These are phyloP conservation scores for Nymphicus hollandicus DNA, from an alignment of 2,113 vertebrate genomes.

Conservation along the genomic window DNA sequence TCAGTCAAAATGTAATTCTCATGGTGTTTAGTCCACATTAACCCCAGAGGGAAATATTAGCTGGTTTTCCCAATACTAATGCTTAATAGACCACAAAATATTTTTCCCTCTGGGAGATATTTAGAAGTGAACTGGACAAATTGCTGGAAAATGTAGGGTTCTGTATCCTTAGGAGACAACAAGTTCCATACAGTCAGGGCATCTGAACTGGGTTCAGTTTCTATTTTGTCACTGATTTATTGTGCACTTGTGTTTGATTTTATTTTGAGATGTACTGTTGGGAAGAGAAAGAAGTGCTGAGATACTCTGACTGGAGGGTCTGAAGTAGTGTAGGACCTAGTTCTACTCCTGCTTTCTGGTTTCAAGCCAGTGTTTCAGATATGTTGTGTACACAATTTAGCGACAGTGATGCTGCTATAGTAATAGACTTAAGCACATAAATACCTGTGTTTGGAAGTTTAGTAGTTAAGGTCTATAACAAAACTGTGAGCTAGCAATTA, in stretches of 20 bases:
- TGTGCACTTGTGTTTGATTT: background rate
- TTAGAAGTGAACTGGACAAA: background rate
- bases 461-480: background rate
- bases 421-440: background rate
- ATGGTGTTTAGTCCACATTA: background rate
- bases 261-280: background rate
- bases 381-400: background rate
- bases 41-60: background rate
- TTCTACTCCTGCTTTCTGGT: background rate
- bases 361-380: background rate
- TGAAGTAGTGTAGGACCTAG: background rate
- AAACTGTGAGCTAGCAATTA: background rate
- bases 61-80: conserved; percentile 10
- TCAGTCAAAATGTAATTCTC: background rate
- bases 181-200: background rate
- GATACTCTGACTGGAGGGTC: background rate
- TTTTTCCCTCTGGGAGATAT: background rate
- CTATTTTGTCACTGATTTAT: background rate
- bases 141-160: conserved; percentile 10
- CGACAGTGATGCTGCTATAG: background rate
- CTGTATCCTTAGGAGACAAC: background rate
- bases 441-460: background rate
- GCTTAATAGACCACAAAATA: background rate
- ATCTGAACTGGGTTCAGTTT: background rate
- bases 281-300: background rate